phyloP scores from a whole-genome alignment of 2,888 invertebrate genomes.

The Tortrix viridana region DNA sequence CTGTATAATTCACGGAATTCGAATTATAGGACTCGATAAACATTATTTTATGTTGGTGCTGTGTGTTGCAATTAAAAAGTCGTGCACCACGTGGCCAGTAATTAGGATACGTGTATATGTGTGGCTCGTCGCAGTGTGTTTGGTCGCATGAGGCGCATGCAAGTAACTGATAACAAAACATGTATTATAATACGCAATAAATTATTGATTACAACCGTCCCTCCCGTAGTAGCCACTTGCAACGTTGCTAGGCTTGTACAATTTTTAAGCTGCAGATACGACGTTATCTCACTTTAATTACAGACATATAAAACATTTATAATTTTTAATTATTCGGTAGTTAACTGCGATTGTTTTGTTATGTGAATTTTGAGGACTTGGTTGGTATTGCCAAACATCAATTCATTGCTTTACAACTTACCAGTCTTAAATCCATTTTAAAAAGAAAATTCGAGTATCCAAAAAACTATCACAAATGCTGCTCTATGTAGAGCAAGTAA shows the following conservation, averaged over 20 bases:
- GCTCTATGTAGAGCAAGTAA: too few species aligned
- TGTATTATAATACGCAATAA: slow-evolving; percentile 35
- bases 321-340: slow-evolving; percentile 20
- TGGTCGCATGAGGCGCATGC: slow-evolving; percentile 1
- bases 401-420: too few species aligned
- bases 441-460: too few species aligned
- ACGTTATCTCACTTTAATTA: slow-evolving; percentile 25
- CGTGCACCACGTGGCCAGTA: slow-evolving; percentile 27
- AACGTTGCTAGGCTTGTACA: slow-evolving; percentile 12
- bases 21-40: too few species aligned
- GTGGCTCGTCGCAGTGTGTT: slow-evolving; percentile 5
- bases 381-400: too few species aligned
- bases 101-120: slow-evolving; percentile 5
- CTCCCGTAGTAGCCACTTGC: slow-evolving; percentile 17
- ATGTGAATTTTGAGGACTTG: neutral
- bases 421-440: too few species aligned
- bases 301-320: slow-evolving; percentile 8
- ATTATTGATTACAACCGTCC: slow-evolving; percentile 29
- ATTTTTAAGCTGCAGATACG: slow-evolving; percentile 5
- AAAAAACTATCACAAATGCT: too few species aligned
- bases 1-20: too few species aligned
- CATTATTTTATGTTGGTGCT: neutral
- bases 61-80: slow-evolving; percentile 24
- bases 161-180: slow-evolving; percentile 32
- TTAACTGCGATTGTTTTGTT: slow-evolving; percentile 2